Conservation (phyloP, 2,888 invertebrate species). For the Ephialtes manifestator region DNA sequence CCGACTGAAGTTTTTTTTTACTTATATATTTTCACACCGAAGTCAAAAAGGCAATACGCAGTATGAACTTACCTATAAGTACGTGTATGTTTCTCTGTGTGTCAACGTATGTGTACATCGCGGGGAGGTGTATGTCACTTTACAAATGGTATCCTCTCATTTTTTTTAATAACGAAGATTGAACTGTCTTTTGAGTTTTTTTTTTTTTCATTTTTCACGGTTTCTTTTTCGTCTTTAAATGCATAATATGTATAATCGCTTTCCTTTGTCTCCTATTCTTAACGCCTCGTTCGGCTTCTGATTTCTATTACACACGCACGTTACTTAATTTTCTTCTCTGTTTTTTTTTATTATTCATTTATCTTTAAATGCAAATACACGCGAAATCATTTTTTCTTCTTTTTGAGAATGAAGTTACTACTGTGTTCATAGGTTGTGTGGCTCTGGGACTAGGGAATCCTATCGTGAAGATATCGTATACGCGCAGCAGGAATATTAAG, state of each 20-base stretch:
- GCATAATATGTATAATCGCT: conserved; percentile 58
- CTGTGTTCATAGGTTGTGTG: not conserved
- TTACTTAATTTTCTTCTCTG: conserved; percentile 12
- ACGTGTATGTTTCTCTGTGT: conserved; percentile 81
- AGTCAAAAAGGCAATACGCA: conserved; percentile 86
- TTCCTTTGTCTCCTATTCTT: conserved; percentile 43
- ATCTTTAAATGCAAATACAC: conserved; percentile 48
- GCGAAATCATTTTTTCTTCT: conserved; percentile 18
- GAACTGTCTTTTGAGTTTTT: conserved; percentile 50
- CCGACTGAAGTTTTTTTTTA: conserved; percentile 76
- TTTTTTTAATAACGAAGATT: conserved; percentile 52
- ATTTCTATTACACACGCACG: conserved; percentile 44
- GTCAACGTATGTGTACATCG: conserved; percentile 78
- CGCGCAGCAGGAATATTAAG: conserved; percentile 53
- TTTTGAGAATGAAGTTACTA: conserved; percentile 5
- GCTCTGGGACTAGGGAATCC: conserved; percentile 19
- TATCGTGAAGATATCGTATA: conserved; percentile 65
- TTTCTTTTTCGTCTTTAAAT: conserved; percentile 34
- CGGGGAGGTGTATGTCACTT: conserved; percentile 67
- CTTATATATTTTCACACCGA: conserved; percentile 84
- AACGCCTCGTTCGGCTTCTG: conserved; percentile 37
- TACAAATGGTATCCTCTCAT: conserved; percentile 62
- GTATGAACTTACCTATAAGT: conserved; percentile 85
- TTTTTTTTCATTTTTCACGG: conserved; percentile 47
- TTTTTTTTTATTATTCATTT: conserved; percentile 12